Conservation (phyloP, 2,888 invertebrate genomes). For the Bombylius major region DNA sequence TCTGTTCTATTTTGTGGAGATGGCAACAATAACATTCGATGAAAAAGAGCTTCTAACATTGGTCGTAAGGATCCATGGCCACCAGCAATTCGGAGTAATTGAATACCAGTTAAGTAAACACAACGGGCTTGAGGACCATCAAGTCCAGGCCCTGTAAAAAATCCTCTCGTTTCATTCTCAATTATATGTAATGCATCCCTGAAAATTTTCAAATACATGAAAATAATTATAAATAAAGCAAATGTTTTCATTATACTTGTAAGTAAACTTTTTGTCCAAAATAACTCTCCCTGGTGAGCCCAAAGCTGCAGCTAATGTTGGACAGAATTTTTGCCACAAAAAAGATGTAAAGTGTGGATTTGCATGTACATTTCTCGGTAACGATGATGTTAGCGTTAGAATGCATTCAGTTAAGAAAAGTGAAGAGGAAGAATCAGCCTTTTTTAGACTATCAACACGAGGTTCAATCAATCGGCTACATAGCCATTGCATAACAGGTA, state of each 20-base stretch:
- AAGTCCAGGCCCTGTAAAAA: slow-evolving; percentile 41
- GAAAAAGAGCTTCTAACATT: slow-evolving; percentile 84
- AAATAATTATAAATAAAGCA: not conserved
- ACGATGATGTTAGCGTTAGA: slow-evolving; percentile 67
- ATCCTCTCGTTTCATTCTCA: slow-evolving; percentile 36
- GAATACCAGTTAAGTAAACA: slow-evolving; percentile 76
- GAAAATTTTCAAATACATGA: not conserved
- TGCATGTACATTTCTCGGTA: slow-evolving; percentile 69
- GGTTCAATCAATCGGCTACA: slow-evolving; percentile 75
- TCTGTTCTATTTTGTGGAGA: slow-evolving; percentile 75
- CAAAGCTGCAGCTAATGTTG: slow-evolving; percentile 72
- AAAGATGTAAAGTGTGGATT: slow-evolving; percentile 80
- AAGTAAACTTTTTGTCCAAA: slow-evolving; percentile 65
- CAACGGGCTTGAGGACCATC: slow-evolving; percentile 79
- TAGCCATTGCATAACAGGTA: slow-evolving; percentile 79
- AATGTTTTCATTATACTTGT: slow-evolving; percentile 40
- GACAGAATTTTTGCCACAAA: slow-evolving; percentile 87
- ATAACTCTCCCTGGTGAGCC: slow-evolving; percentile 61
- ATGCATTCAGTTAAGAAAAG: slow-evolving; percentile 78
- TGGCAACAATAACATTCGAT: slow-evolving; percentile 81
- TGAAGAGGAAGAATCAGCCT: slow-evolving; percentile 34
- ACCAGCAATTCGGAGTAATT: slow-evolving; percentile 77
- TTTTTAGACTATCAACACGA: slow-evolving; percentile 40
- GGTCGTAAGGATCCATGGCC: slow-evolving; percentile 76
- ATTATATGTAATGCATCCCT: slow-evolving; percentile 37